Evolutionary conservation across 2,888 invertebrate species (phyloP).

Genomic region (Thera obeliscata): DNA sequence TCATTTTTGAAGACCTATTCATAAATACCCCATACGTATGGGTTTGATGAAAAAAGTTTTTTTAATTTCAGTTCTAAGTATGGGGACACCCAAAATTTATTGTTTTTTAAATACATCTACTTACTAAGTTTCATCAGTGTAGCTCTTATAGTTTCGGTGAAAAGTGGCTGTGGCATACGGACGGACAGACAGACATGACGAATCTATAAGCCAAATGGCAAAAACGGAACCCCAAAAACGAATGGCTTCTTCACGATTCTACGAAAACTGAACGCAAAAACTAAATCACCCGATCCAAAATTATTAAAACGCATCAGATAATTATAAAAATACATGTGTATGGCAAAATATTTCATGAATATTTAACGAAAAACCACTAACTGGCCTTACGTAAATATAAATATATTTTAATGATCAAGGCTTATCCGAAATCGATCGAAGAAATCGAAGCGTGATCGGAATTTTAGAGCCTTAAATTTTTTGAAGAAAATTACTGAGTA

Average conservation of each 20-base stretch:
- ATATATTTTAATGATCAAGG: constrained; percentile 57
- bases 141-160: too few relatives aligned
- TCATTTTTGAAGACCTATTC: too few relatives aligned
- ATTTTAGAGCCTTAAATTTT: constrained; percentile 54
- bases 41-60: too few relatives aligned
- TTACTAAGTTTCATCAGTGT: too few relatives aligned
- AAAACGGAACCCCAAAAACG: constrained; percentile 27
- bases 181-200: too few relatives aligned
- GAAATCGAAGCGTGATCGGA: constrained; percentile 66
- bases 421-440: constrained; percentile 69
- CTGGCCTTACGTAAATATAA: constrained; percentile 73
- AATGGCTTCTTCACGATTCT: constrained; percentile 62
- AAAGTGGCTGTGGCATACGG: too few relatives aligned
- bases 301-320: constrained; percentile 44
- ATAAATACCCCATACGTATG: too few relatives aligned
- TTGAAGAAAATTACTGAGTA: constrained; percentile 43
- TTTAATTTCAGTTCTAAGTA: too few relatives aligned
- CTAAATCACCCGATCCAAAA: constrained; percentile 41
- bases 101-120: too few relatives aligned
- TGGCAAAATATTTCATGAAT: constrained; percentile 59
- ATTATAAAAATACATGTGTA: constrained; percentile 44
- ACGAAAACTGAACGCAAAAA: constrained; percentile 60
- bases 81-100: too few relatives aligned
- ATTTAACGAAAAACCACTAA: constrained; percentile 59
- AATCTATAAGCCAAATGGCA: too few relatives aligned